A percentile compares a stretch with the other conserved stretches of the same genome.
Evolutionary conservation across 2,888 invertebrate genomes (phyloP).

Genomic region (Nemoura dubitans): DNA sequence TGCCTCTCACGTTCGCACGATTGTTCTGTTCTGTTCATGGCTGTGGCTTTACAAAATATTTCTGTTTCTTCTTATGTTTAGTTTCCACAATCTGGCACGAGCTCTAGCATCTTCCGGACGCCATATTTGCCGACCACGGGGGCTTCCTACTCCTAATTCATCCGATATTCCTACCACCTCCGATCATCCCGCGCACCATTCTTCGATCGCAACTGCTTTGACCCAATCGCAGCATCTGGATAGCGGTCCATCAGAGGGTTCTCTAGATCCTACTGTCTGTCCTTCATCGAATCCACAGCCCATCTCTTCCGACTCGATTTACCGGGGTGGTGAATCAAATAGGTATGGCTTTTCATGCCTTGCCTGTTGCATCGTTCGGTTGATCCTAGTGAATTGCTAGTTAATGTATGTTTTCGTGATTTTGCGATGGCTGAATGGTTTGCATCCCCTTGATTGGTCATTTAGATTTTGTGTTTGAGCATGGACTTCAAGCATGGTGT

Average conservation of each 20-base stretch:
- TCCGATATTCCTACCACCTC: neutral
- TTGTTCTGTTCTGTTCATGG: too few species aligned
- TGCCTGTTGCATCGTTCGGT: neutral
- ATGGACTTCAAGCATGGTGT: too few species aligned
- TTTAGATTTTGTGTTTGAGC: too few species aligned
- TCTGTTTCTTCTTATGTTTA: slow-evolving; percentile 37
- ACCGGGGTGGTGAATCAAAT: neutral
- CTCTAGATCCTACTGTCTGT: neutral
- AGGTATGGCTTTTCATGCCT: neutral
- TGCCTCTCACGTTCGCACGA: too few species aligned
- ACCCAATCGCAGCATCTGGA: neutral
- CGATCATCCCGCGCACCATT: neutral
- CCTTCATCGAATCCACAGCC: neutral
- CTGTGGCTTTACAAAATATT: neutral
- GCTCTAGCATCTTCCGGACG: slow-evolving; percentile 45
- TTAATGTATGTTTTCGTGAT: neutral
- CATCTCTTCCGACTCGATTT: neutral
- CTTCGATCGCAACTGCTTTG: neutral
- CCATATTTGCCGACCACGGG: slow-evolving; percentile 46
- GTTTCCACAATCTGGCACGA: slow-evolving; percentile 44
- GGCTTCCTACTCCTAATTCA: slow-evolving; percentile 9
- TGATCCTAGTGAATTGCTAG: neutral
- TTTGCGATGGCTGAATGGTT: neutral
- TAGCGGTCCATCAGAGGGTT: neutral
- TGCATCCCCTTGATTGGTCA: too few species aligned